These are phyloP conservation scores for Bergia sp. DNA, from an alignment of 92 coral and sea anemone species.

Conservation along the genomic window DNA sequence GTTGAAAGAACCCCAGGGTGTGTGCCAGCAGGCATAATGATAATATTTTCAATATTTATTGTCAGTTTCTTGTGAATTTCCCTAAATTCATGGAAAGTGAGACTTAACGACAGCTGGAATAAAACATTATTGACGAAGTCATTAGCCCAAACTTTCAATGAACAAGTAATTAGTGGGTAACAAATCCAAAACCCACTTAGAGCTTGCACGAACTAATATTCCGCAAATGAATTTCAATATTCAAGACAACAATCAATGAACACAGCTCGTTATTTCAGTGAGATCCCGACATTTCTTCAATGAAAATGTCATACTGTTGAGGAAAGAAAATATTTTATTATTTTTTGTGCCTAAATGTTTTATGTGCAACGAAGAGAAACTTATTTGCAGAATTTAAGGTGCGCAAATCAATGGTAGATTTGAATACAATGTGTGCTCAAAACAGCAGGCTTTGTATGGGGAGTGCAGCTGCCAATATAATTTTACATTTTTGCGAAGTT, in stretches of 20 bases:
- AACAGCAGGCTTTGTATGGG: neutral
- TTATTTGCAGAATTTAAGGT: neutral
- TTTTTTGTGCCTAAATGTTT: neutral
- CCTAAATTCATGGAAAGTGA: neutral
- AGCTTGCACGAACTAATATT: neutral
- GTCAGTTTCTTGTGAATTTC: neutral
- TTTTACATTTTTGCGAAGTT: neutral
- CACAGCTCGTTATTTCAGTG: neutral
- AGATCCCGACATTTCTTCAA: neutral
- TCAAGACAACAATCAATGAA: neutral
- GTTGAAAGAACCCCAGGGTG: neutral
- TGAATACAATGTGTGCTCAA: too few relatives aligned
- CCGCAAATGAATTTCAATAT: neutral
- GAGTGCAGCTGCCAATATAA: neutral
- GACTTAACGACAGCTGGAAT: neutral
- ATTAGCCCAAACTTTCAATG: neutral
- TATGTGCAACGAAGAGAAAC: neutral
- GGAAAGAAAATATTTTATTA: neutral
- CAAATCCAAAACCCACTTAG: constrained; percentile 11
- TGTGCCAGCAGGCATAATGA: neutral
- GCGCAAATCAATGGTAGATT: neutral
- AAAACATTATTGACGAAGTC: constrained; percentile 20
- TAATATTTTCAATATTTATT: neutral
- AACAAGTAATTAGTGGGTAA: neutral
- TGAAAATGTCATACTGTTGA: neutral